These are phyloP conservation scores for Drosophila punjabiensis DNA, from an alignment of 1,140 invertebrate species.

Conservation along the genomic window DNA sequence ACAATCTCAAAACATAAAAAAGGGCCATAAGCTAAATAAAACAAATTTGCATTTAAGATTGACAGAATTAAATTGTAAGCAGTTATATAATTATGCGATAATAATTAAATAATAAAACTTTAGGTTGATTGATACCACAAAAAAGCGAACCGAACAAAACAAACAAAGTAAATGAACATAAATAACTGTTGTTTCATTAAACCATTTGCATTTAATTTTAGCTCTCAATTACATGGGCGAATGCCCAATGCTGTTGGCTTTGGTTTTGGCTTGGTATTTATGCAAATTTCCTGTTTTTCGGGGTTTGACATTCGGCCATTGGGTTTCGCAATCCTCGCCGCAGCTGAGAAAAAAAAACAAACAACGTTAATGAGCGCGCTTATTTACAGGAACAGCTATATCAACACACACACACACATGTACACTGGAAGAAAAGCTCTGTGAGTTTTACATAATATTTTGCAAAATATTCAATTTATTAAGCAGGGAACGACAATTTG, in stretches of 20 bases:
- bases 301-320: slow-evolving; percentile 71
- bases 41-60: slow-evolving; percentile 69
- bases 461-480: background rate
- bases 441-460: too few relatives aligned
- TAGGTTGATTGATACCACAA: slow-evolving; percentile 71
- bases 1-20: slow-evolving; percentile 43
- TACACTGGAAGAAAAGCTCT: background rate
- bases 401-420: slow-evolving; percentile 13
- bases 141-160: slow-evolving; percentile 54
- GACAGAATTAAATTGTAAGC: slow-evolving; percentile 64
- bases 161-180: slow-evolving; percentile 76
- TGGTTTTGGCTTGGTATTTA: slow-evolving; percentile 60
- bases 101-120: slow-evolving; percentile 78
- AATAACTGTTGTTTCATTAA: slow-evolving; percentile 80
- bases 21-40: slow-evolving; percentile 43
- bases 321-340: slow-evolving; percentile 9
- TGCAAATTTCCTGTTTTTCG: slow-evolving; percentile 46
- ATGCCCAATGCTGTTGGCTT: slow-evolving; percentile 37
- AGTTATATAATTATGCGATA: slow-evolving; percentile 75
- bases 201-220: slow-evolving; percentile 79
- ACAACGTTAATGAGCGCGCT: slow-evolving; percentile 71
- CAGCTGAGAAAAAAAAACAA: slow-evolving; percentile 12
- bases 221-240: slow-evolving; percentile 71
- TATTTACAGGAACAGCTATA: slow-evolving; percentile 53
- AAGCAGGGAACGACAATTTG: background rate